phyloP scores from a whole-genome alignment of 2,888 invertebrate species.

The Campopleginae sp. region DNA sequence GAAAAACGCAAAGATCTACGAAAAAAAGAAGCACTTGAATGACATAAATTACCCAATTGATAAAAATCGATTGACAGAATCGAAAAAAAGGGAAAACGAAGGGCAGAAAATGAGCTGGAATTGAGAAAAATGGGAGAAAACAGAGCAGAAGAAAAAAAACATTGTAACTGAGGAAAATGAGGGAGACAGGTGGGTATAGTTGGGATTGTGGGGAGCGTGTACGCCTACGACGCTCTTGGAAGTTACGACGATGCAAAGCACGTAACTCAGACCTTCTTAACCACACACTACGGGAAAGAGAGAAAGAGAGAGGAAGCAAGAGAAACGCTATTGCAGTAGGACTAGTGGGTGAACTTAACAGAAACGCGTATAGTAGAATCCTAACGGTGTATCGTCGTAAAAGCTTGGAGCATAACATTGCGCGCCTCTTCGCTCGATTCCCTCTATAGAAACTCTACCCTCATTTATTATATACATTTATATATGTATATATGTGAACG shows the following conservation, averaged over 20 bases:
- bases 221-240: slow-evolving; percentile 56
- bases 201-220: slow-evolving; percentile 42
- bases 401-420: slow-evolving; percentile 57
- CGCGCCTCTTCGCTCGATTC: slow-evolving; percentile 43
- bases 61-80: neutral
- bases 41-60: neutral
- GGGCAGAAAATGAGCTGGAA: neutral
- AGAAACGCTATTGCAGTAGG: slow-evolving; percentile 24
- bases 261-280: slow-evolving; percentile 71
- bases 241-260: slow-evolving; percentile 71
- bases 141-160: slow-evolving; percentile 1
- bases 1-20: neutral
- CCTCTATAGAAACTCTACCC: slow-evolving; percentile 1
- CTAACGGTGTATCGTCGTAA: slow-evolving; percentile 37
- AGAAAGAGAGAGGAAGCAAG: slow-evolving; percentile 5
- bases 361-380: slow-evolving; percentile 45
- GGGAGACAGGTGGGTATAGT: slow-evolving; percentile 11
- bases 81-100: neutral
- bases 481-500: neutral
- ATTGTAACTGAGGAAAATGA: neutral
- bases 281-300: slow-evolving; percentile 50
- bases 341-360: slow-evolving; percentile 32
- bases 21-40: neutral
- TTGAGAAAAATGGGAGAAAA: slow-evolving; percentile 3
- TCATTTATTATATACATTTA: neutral